Conservation (phyloP, 2,888 invertebrate genomes). For the Himalopsyche anomala region DNA sequence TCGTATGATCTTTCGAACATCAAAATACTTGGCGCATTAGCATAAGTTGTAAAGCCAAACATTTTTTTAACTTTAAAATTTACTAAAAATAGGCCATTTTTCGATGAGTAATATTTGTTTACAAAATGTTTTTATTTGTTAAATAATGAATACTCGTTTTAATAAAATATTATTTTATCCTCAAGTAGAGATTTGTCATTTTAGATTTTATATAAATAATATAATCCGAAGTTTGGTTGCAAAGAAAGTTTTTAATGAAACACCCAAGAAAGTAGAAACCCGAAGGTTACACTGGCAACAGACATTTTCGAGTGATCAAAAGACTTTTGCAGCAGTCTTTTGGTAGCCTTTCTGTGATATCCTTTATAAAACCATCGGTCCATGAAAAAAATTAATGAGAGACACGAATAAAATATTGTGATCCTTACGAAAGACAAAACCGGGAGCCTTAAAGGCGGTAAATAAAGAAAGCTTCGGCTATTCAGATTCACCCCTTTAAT, state of each 20-base stretch:
- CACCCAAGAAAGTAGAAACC: neutral
- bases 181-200: too few species aligned
- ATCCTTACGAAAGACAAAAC: constrained; percentile 47
- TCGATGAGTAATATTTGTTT: too few species aligned
- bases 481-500: neutral
- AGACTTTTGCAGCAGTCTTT: constrained; percentile 37
- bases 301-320: constrained; percentile 48
- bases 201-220: neutral
- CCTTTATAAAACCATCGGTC: constrained; percentile 45
- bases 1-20: too few species aligned
- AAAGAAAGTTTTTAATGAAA: constrained; percentile 39
- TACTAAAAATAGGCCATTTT: too few species aligned
- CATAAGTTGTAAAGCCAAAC: too few species aligned
- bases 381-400: constrained; percentile 57
- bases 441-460: neutral
- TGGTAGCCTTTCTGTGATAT: constrained; percentile 41
- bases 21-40: too few species aligned
- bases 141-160: too few species aligned
- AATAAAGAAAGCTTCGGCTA: neutral
- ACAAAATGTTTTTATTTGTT: too few species aligned
- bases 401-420: constrained; percentile 53
- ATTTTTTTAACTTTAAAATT: too few species aligned
- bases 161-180: too few species aligned
- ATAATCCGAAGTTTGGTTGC: neutral
- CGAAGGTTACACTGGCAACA: constrained; percentile 16